A percentile compares a stretch with the other conserved stretches of the same genome.
phyloP scores from a whole-genome alignment of 2,888 invertebrate species.

The Gari tellinella region DNA sequence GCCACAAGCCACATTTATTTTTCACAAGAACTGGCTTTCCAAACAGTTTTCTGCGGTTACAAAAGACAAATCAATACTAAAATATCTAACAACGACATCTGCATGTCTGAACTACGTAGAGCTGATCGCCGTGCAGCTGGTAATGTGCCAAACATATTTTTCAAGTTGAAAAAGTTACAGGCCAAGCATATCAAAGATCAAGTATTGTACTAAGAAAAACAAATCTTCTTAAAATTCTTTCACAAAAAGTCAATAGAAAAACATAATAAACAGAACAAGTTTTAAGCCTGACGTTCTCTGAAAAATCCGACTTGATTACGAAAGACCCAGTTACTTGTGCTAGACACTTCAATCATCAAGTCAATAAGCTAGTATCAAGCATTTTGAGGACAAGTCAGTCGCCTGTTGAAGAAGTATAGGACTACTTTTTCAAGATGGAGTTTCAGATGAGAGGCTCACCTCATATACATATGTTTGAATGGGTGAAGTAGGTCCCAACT shows the following conservation, averaged over 20 bases:
- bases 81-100: conserved; percentile 9
- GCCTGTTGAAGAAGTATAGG: conserved; percentile 10
- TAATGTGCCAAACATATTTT: too few relatives aligned
- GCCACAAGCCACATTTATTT: too few relatives aligned
- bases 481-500: conserved; percentile 8
- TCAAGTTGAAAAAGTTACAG: too few relatives aligned
- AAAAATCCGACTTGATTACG: conserved; percentile 18
- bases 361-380: conserved; percentile 11
- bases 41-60: too few relatives aligned
- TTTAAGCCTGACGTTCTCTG: background rate
- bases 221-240: background rate
- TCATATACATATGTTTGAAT: conserved; percentile 55
- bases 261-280: conserved; percentile 11
- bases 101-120: conserved; percentile 14
- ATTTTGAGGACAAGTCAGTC: conserved; percentile 1
- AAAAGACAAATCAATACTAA: too few relatives aligned
- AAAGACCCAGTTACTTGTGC: conserved; percentile 33
- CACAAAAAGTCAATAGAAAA: conserved; percentile 13
- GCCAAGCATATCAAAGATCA: too few relatives aligned
- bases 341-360: conserved; percentile 23
- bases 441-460: conserved; percentile 63
- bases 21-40: too few relatives aligned
- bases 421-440: conserved; percentile 37
- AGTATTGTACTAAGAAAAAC: too few relatives aligned
- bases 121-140: too few relatives aligned